Evolutionary conservation across 2,888 invertebrate species (phyloP).

Genomic region (Patella ulyssiponensis): DNA sequence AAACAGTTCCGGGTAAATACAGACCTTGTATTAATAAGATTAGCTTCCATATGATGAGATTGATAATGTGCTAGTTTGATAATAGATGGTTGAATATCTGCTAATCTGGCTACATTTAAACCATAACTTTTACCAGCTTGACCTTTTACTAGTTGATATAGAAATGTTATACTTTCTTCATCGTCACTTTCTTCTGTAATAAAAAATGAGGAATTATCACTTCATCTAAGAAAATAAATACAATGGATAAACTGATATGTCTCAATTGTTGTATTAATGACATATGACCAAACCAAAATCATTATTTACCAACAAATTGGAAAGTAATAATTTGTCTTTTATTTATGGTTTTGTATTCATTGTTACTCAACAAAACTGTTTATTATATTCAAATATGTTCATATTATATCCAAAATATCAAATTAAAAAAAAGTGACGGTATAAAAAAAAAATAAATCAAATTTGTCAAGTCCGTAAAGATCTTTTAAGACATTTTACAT

Average conservation of each 20-base stretch:
- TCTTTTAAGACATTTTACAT: too few species aligned
- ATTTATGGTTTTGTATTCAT: too few species aligned
- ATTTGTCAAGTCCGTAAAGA: too few species aligned
- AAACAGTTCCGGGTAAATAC: neutral
- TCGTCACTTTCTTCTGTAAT: conserved; percentile 14
- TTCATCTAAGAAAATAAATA: neutral
- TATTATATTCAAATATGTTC: too few species aligned
- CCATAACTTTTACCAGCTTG: conserved; percentile 72
- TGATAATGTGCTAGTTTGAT: conserved; percentile 51
- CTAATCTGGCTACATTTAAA: conserved; percentile 72
- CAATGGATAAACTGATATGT: neutral
- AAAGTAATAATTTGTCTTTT: too few species aligned
- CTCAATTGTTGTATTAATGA: neutral
- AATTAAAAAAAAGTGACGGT: too few species aligned
- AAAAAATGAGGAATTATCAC: neutral
- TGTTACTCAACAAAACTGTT: too few species aligned
- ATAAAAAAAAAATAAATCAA: too few species aligned
- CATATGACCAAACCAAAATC: too few species aligned
- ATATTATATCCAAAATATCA: too few species aligned
- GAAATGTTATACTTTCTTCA: conserved; percentile 64
- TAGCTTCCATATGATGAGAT: conserved; percentile 52
- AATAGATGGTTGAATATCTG: conserved; percentile 63
- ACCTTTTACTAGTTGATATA: conserved; percentile 70
- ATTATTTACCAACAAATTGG: too few species aligned
- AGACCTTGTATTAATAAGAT: conserved; percentile 44